Evolutionary conservation across 2,888 invertebrate genomes (phyloP).

Genomic region (Nineta flava): DNA sequence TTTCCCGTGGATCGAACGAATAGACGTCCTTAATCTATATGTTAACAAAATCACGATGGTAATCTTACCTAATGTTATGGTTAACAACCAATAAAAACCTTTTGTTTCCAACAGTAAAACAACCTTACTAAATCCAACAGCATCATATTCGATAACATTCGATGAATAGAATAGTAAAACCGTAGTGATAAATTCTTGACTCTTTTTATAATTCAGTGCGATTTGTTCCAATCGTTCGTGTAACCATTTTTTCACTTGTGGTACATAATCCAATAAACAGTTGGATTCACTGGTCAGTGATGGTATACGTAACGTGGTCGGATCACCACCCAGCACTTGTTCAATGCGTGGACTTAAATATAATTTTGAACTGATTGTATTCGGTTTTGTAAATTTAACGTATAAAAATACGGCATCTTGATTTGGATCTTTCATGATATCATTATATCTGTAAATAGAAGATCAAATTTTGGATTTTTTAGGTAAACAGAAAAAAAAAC

Average conservation of each 20-base stretch:
- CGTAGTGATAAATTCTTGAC: slow-evolving; percentile 29
- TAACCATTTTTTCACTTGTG: slow-evolving; percentile 34
- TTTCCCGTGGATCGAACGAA: no score
- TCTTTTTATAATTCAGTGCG: slow-evolving; percentile 23
- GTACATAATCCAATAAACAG: slow-evolving; percentile 38
- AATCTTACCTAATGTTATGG: slow-evolving; percentile 34
- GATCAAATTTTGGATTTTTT: no score
- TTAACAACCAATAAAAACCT: slow-evolving; percentile 44
- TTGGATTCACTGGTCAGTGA: slow-evolving; percentile 23
- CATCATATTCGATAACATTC: slow-evolving; percentile 33
- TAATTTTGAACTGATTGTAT: slow-evolving; percentile 25
- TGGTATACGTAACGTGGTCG: slow-evolving; percentile 27
- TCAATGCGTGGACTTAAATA: slow-evolving; percentile 33
- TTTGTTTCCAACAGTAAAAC: slow-evolving; percentile 44
- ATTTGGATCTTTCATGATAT: slow-evolving; percentile 14
- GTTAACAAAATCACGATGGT: slow-evolving; percentile 4
- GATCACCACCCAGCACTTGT: slow-evolving; percentile 29
- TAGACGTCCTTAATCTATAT: no score
- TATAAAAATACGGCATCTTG: slow-evolving; percentile 19
- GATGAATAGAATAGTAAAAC: slow-evolving; percentile 27
- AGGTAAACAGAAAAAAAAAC: no score
- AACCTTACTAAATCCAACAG: slow-evolving; percentile 28
- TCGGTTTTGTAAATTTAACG: slow-evolving; percentile 14
- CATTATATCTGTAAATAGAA: not conserved
- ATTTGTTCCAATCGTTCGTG: slow-evolving; percentile 30